Conservation (phyloP, 2,113 vertebrate genomes). For the Propithecus coquereli region DNA sequence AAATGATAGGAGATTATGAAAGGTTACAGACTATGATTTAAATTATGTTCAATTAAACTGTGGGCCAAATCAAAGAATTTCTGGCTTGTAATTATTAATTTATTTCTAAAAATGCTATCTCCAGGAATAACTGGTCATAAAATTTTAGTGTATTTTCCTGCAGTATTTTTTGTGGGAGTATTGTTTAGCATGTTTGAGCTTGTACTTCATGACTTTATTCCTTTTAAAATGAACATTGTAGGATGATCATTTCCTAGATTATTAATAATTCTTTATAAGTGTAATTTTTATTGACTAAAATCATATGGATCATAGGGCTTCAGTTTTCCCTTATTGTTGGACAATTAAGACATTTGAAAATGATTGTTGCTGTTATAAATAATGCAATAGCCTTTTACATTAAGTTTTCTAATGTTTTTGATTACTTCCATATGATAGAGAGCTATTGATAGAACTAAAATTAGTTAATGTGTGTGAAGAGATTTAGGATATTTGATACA, state of each 20-base stretch:
- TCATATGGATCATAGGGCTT: neutral
- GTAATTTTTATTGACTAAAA: neutral
- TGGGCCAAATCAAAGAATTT: constrained; percentile 31
- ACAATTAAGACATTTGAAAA: neutral
- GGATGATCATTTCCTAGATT: neutral
- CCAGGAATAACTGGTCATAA: neutral
- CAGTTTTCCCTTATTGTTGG: neutral
- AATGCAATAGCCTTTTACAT: neutral
- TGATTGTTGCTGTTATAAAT: neutral
- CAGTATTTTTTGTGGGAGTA: neutral
- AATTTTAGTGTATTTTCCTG: neutral
- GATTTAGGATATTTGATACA: neutral
- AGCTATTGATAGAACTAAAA: constrained; percentile 1
- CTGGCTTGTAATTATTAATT: neutral
- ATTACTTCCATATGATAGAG: neutral
- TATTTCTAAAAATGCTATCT: neutral
- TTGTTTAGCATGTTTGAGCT: constrained; percentile 7
- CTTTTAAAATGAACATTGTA: constrained; percentile 5
- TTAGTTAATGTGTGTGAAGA: neutral
- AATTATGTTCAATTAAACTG: neutral
- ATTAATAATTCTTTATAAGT: constrained; percentile 15
- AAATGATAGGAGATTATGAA: neutral
- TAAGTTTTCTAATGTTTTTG: neutral
- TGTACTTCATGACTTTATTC: neutral
- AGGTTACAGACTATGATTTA: constrained; percentile 2